Evolutionary conservation across 2,888 invertebrate genomes (phyloP), one percentile per base, ranked within the genome.

Genomic region (Campoplex capitator): DNA sequence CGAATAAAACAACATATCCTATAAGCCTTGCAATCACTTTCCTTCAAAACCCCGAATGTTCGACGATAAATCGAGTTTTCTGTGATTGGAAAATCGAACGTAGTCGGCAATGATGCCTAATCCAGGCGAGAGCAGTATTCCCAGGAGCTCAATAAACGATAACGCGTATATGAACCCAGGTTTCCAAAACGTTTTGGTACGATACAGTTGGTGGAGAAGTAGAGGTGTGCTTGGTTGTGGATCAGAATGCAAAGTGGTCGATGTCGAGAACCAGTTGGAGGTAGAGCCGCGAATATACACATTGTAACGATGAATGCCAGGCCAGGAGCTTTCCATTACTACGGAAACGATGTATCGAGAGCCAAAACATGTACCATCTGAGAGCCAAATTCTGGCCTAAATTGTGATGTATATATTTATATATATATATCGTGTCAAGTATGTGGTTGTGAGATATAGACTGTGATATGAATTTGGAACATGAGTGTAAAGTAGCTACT

Each of bases 311-410:
- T 62, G 74, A 68, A 84, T 76, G 86, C 77, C 84, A 35, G 83
- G 65, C 75, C 84, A 58, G 54, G 42, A 79, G 89, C 89, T 89
- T 90, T 89, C 88, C 88, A 90, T 91, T 90, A 89, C 88, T 68
- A 85, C 85, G 83, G 73, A 38, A 65, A 82, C 79, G 67, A 73
- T 71, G 87, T 85, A 82, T 86, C 82, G 82, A 78, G 84, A 82
- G 82, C 84, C 74, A 62, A 65, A 74, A 58, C 71, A 88, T 58
- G 84, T 74, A 78, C 74, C 82, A 82, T 82, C 84, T 82, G 82
- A 82, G 75, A 51, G 75, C 78, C 70, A 71, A 82, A 84, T 82
- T 84, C 70, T 71, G 73, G 56, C 86, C 81, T 75, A 71, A 84
- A 83, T 84, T 71, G 58, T 75, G 42, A 65, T 54, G 80, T 81